Evolutionary conservation across 2,113 vertebrate genomes (phyloP).

Genomic region (Tenebrosternarchus preto): DNA sequence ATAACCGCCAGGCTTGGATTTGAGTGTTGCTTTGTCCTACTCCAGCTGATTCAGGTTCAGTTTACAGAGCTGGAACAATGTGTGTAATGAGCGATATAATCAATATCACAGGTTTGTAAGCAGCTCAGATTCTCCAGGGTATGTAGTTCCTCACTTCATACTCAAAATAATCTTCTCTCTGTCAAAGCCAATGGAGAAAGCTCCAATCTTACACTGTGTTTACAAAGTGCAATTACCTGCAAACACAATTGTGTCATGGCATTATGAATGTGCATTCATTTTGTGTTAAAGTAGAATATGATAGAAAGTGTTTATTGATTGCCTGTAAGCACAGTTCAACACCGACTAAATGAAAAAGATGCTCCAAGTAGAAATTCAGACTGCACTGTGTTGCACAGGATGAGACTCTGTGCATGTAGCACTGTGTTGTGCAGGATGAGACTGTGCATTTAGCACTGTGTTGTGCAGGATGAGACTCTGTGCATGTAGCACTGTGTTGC

Average conservation of each 20-base stretch:
- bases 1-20: slow-evolving; percentile 67
- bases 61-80: slow-evolving; percentile 86
- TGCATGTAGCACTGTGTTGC: too few relatives aligned
- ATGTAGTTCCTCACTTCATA: slow-evolving; percentile 72
- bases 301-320: slow-evolving; percentile 22
- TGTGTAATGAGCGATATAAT: slow-evolving; percentile 96
- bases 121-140: slow-evolving; percentile 79
- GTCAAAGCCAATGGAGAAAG: slow-evolving; percentile 67
- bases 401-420: too few relatives aligned
- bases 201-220: slow-evolving; percentile 65
- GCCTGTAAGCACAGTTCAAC: not conserved
- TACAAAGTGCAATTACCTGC: slow-evolving; percentile 65
- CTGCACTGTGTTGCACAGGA: too few relatives aligned
- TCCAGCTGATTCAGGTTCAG: slow-evolving; percentile 85
- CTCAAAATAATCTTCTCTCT: slow-evolving; percentile 70
- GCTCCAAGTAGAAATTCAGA: too few relatives aligned
- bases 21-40: slow-evolving; percentile 59
- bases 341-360: too few relatives aligned
- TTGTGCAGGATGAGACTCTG: too few relatives aligned
- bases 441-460: too few relatives aligned
- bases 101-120: slow-evolving; percentile 89
- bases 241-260: slow-evolving; percentile 60
- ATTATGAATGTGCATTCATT: not conserved
- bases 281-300: not conserved
- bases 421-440: too few relatives aligned